Base-by-base conservation (phyloP, 2,113 vertebrate species). In the Bolborhynchus lineola region DNA sequence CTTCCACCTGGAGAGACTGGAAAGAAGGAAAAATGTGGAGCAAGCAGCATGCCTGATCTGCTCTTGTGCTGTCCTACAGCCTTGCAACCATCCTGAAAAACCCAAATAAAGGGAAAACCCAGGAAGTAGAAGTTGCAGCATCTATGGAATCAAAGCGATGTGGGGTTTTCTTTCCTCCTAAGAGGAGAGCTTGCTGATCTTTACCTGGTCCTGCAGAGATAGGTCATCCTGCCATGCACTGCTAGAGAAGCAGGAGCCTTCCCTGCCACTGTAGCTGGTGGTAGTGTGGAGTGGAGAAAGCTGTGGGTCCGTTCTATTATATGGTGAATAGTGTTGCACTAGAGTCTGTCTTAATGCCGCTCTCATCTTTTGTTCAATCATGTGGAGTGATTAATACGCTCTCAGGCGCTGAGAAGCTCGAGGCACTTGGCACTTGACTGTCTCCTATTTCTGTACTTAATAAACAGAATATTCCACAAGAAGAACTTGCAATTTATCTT, bases 391-490 rank as follows among this genome's bases (percentile, higher is more conserved):
- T 74, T 85, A 74, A 92, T 89, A 75, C 7, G 28, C 88, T 92
- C 81, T 86, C 25, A 15, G 86, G 86, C 6, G 11, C 50, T 1
- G 10, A 92, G 84, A 86, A 37, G 70, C 93, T 95, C 1, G 1
- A 83, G 71, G 77, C 88, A 77, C 85, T 95, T 96, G 90, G 90
- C 94, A 85, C 78, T 95, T 72, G 68, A 57, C 64, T 83, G 46
- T 94, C 86, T 93, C 91, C 60, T 88, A 41, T 92, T 93, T 65
- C 88, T 78, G 88, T 79, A 68, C 88, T 92, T 83, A 96, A 91
- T 89, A 91, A 95, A 85, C 86, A 91, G 86, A 92, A 91, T 96
- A 93, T 95, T 94, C 72, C 83, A 93, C 49, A 35, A 72, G 86
- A 84, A 86, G 84, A 82, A 88, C 69, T 82, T 62, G 52, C 90